Base-by-base conservation (phyloP, 2,113 vertebrate species). In the Corvus hawaiiensis region DNA sequence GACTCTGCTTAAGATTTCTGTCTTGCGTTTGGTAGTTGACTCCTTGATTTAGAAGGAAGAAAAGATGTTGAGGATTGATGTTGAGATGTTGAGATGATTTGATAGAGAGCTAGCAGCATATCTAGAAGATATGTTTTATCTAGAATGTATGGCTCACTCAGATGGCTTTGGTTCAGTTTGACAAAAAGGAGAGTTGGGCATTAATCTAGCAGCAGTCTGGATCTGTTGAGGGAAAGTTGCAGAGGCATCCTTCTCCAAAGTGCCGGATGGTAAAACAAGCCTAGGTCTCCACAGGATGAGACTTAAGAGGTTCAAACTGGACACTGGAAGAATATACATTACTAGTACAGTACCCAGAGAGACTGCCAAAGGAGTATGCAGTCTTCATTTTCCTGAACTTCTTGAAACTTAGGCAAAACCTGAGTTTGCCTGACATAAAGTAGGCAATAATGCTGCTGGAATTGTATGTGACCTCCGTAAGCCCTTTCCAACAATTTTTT, bases 401-500 rank as follows among this genome's bases (percentile, higher is more conserved):
- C 17, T 67, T 58, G 48, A 49, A 77, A 51, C 22, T 46, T 68
- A n/a, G 32, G 5, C 13, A 52, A 68, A 54, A 63, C n/a, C 32
- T 39, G 27, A 58, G 13, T 51, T 73, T 1, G 0, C n/a, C 18
- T 77, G 49, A 35, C 5, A 6, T 18, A 43, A 27, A 0, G 0
- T 28, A 58, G 43, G 23, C 48, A 62, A 0, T 67, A 55, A 13
- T 41, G 48, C 56, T 41, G 7, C 35, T 79, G 46, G 21, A 75
- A 1, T 24, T 41, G 5, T 66, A 19, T 30, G 23, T 66, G 39
- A 64, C 13, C 18, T 89, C 20, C 1, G 1, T 37, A 56, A 19
- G 35, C 19, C 28, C 19, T 32, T 91, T 27, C 10, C 9, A 46
- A 24, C 26, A 63, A 11, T 24, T 56, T 16, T n/a, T 63, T 58